Evolutionary conservation across 2,797 vertebrate genomes (phyloP).

Genomic region (Periparus ater): DNA sequence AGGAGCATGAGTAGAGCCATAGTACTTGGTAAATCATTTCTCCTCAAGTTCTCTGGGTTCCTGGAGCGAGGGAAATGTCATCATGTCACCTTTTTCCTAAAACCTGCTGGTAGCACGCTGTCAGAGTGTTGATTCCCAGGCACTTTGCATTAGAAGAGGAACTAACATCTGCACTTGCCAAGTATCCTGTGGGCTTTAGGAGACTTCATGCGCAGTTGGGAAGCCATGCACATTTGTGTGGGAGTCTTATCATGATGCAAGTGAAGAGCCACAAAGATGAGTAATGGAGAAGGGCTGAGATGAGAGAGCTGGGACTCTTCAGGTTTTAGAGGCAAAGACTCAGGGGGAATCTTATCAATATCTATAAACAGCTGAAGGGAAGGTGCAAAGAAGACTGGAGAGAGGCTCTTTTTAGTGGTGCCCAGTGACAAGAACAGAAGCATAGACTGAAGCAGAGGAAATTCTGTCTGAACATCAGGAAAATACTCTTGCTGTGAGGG

Average conservation of each 20-base stretch:
- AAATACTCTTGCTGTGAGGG: neutral
- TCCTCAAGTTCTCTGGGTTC: neutral
- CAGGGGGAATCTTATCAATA: neutral
- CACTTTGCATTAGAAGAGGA: accelerated
- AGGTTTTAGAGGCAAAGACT: neutral
- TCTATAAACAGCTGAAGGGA: neutral
- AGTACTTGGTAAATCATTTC: neutral
- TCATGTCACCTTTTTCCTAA: neutral
- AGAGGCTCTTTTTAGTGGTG: neutral
- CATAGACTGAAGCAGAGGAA: neutral
- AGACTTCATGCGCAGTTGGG: neutral
- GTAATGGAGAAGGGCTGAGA: neutral
- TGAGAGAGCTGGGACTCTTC: neutral
- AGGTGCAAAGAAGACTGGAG: neutral
- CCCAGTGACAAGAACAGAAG: neutral
- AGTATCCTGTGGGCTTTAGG: neutral
- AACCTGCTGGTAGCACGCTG: neutral
- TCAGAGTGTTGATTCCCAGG: neutral
- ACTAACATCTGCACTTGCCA: neutral
- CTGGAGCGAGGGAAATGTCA: neutral
- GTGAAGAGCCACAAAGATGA: neutral
- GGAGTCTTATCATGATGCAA: accelerated
- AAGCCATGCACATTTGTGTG: neutral
- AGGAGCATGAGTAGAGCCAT: neutral
- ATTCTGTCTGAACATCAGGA: neutral